Base-by-base conservation (phyloP, 2,113 vertebrate species). In the Salvelinus sp. region DNA sequence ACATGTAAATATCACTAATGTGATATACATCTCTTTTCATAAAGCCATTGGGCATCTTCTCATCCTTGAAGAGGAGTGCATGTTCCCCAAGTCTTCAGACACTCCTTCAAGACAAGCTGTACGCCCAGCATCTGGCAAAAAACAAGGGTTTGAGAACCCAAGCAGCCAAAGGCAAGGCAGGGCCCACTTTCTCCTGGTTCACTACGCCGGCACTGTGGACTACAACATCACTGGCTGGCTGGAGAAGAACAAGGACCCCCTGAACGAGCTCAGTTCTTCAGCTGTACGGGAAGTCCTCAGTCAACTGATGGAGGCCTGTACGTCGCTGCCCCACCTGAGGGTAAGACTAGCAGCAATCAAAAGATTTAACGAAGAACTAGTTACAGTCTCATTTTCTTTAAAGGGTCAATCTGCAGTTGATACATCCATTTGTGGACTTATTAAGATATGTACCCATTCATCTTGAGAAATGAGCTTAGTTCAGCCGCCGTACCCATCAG, bases 231-330 rank as follows among this genome's bases (percentile, higher is more conserved):
- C 20, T 28, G 96, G 95, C n/a, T 97, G 96, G 96, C 87, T 97
- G 28, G 96, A 97, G 62, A 97, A 98, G 84, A 98, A 97, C 90
- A 98, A 98, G 79, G 96, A 98, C 85, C 96, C 96, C 0, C 78
- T 97, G 90, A 97, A 97, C 0, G 96, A 97, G n/a, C 85, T 94
- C 96, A 0, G 95, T 95, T 57, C 92, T 97, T 3, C 94, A 89
- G 78, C 89, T 92, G 18, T 92, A 89, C 75, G 89, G 90, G 89
- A 92, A 92, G 80, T 92, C 91, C 3, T 83, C 93, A 0, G 0
- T 95, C 79, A 95, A 14, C 93, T 94, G 12, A 1, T 95, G 30
- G 92, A n/a, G 93, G 27, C 3, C 50, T 72, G 13, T 72, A 57
- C n/a, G 14, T 93, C 73, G 83, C 86, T 54, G 13, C 66, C 23